Percentiles rank a stretch among this genome's conserved stretches.
Evolutionary conservation across 2,888 invertebrate genomes (phyloP).

Genomic region (Hermaeophaga mercurialis): DNA sequence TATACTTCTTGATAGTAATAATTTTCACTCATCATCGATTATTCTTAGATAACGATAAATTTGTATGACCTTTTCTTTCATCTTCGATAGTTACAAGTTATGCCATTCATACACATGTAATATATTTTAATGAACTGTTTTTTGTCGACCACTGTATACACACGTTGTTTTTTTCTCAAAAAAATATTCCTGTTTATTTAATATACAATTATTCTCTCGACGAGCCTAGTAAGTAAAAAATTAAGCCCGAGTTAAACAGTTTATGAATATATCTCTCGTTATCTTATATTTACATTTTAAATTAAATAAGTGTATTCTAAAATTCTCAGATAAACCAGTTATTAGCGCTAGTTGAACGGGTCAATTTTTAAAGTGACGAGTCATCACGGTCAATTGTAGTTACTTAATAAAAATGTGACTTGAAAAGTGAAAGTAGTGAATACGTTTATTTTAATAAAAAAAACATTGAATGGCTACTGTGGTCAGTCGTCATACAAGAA

Average conservation of each 20-base stretch:
- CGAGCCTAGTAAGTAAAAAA: neutral
- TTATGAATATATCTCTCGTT: slow-evolving; percentile 10
- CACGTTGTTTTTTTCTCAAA: too few relatives aligned
- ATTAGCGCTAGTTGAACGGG: slow-evolving; percentile 4
- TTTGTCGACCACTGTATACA: too few relatives aligned
- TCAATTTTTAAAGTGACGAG: slow-evolving; percentile 9
- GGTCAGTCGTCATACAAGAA: neutral
- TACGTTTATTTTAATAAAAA: neutral
- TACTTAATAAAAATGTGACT: slow-evolving; percentile 4
- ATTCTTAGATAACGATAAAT: too few relatives aligned
- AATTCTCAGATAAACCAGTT: slow-evolving; percentile 17
- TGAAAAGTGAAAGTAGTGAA: slow-evolving; percentile 2
- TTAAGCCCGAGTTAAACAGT: neutral
- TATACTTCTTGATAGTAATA: too few relatives aligned
- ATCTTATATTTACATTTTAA: slow-evolving; percentile 21
- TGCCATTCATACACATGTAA: too few relatives aligned
- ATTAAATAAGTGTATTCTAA: slow-evolving; percentile 16
- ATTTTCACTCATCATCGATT: too few relatives aligned
- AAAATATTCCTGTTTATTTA: too few relatives aligned
- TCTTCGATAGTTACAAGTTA: too few relatives aligned
- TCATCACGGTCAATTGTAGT: slow-evolving; percentile 5
- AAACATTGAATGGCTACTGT: neutral
- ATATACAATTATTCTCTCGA: too few relatives aligned
- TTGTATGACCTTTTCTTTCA: too few relatives aligned
- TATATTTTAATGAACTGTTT: too few relatives aligned